These are phyloP conservation scores for Allacma fusca DNA, from an alignment of 2,888 invertebrate species.

Conservation along the genomic window DNA sequence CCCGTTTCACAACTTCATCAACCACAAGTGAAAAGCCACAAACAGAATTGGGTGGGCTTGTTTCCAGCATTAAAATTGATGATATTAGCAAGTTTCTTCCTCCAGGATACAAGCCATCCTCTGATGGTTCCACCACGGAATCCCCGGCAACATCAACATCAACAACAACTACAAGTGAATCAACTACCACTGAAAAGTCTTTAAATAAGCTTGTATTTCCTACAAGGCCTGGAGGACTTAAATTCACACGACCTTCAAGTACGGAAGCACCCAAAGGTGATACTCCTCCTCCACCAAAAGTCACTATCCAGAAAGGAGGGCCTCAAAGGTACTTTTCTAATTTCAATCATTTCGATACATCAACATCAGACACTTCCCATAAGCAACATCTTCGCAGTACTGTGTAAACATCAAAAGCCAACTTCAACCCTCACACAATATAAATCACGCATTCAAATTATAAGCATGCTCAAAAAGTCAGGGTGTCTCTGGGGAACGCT, in stretches of 20 bases:
- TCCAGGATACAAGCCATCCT: slow-evolving; percentile 68
- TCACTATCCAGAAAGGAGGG: slow-evolving; percentile 84
- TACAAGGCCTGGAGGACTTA: slow-evolving; percentile 75
- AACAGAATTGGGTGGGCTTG: slow-evolving; percentile 29
- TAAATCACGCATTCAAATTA: too few species aligned
- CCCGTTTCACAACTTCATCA: slow-evolving; percentile 62
- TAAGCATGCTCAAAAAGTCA: too few species aligned
- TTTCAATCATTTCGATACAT: too few species aligned
- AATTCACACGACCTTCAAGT: slow-evolving; percentile 71
- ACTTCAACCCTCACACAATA: too few species aligned
- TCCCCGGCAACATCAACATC: slow-evolving; percentile 33
- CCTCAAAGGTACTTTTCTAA: slow-evolving; percentile 72
- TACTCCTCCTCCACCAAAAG: slow-evolving; percentile 68
- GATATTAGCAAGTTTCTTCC: slow-evolving; percentile 72
- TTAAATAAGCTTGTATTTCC: slow-evolving; percentile 79
- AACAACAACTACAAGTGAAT: slow-evolving; percentile 62
- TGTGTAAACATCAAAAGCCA: too few species aligned
- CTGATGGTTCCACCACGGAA: slow-evolving; percentile 23
- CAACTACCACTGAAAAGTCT: slow-evolving; percentile 18
- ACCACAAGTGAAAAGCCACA: slow-evolving; percentile 42
- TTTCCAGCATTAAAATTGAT: slow-evolving; percentile 53
- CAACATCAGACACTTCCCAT: too few species aligned
- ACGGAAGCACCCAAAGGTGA: slow-evolving; percentile 65
- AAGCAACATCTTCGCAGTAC: too few species aligned
- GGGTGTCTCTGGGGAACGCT: too few species aligned